Base-by-base conservation (phyloP, 2,113 vertebrate genomes). In the Ovibos moschatus region DNA sequence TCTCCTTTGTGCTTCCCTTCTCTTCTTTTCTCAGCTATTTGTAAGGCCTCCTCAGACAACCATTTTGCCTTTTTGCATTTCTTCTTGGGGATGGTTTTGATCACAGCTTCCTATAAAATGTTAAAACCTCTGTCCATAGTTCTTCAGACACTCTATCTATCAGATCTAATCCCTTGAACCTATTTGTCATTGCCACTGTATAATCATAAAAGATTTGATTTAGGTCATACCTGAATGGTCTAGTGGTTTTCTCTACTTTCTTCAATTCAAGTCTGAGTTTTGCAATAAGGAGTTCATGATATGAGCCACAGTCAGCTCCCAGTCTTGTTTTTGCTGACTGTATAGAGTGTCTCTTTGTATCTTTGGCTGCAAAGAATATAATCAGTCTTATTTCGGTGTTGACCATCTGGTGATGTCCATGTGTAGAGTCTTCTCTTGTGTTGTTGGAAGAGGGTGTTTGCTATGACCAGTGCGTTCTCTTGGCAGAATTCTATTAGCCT, bases 361-460 rank as follows among this genome's bases (percentile, higher is more conserved):
- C n/a, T 71, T 36, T 71, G 67, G 19, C n/a, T 71, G n/a, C 67
- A 71, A 36, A 71, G 17, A 71, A 71, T 36, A 36, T 71, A 36
- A 40, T 71, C 67, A 71, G 1, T 11, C n/a, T 71, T n/a, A 36
- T 71, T 71, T 71, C 0, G 0, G 67, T 23, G 5, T 23, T 71
- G n/a, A 71, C n/a, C 67, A 40, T 71, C 67, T 71, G 67, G n/a
- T 71, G n/a, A 36, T 71, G 67, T 36, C n/a, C 67, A 23, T 36
- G 19, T 71, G 64, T 36, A 36, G 64, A 21, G n/a, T 23, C 64
- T 71, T 71, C 8, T 67, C 64, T 36, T 71, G 17, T 71, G 64
- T 36, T 71, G 64, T 71, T 71, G 64, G 19, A 71, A 36, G n/a
- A 36, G 64, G 64, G 33, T 71, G 64, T 21, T 71, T 71, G 64